phyloP scores from a whole-genome alignment of 2,797 vertebrate genomes.

The Tapera naevia region DNA sequence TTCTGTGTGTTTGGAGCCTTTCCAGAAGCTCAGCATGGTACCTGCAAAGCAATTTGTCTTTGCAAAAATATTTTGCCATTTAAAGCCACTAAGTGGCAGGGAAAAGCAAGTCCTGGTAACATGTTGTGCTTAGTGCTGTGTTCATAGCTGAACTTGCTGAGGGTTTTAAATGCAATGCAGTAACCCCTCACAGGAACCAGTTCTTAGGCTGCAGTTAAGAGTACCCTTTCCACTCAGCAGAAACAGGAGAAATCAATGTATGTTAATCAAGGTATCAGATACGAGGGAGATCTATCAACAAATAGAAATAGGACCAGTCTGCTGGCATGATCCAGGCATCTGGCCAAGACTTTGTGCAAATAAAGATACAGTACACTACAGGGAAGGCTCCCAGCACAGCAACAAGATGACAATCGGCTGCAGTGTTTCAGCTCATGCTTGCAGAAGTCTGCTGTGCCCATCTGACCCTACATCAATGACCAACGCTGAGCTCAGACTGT shows the following conservation, averaged over 20 bases:
- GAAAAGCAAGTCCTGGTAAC: constrained; percentile 44
- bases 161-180: not conserved
- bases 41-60: constrained; percentile 29
- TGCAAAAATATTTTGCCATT: constrained; percentile 55
- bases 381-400: not conserved
- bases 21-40: constrained; percentile 33
- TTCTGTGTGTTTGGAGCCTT: constrained; percentile 10
- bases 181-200: not conserved
- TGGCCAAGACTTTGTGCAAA: not conserved
- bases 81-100: constrained; percentile 42
- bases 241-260: constrained; percentile 31
- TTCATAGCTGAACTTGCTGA: not conserved
- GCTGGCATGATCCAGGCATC: not conserved
- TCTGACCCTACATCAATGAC: not conserved
- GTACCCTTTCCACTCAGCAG: not conserved
- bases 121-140: not conserved
- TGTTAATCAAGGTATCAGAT: constrained; percentile 28
- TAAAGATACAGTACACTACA: not conserved
- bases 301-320: not conserved
- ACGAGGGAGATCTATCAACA: not conserved
- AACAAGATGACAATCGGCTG: not conserved
- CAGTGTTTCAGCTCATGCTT: not conserved
- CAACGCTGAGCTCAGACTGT: not conserved
- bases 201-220: constrained; percentile 1
- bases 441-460: not conserved